Base-by-base conservation (phyloP, 2,113 vertebrate species). In the Megaceryle torquata region DNA sequence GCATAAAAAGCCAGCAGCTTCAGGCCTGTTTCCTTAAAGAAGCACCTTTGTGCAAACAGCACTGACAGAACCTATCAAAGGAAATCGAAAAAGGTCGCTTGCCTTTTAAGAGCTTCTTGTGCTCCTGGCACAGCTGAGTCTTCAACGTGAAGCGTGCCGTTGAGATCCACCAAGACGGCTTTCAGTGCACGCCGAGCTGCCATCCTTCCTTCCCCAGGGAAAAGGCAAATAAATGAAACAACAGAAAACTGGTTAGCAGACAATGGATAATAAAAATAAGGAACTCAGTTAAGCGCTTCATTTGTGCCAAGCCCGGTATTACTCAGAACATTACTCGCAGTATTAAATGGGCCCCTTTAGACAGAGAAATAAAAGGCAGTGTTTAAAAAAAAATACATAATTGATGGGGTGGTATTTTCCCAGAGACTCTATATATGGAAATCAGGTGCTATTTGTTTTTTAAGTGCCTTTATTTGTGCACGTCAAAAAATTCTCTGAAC, bases 91-190 rank as follows among this genome's bases (percentile, higher is more conserved):
- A 61, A 74, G 84, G 96, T 35, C 74, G 64, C 98, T 97, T 95
- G 99, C 99, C 98, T 99, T 96, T 98, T 98, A 74, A 99, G 98
- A 86, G 99, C 99, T 48, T 99, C 99, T 97, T 99, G 99, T 0
- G 99, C 98, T 4, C 99, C 99, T 0, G 98, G 98, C 80, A 99
- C 98, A 15, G 99, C 99, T 12, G 98, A 96, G 92, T 99, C 99
- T 92, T 99, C 99, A 57, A 99, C 35, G 84, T 99, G 99, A 86
- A 99, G 98, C 24, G 99, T 99, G 87, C 99, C 99, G 80, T 95
- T 99, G 92, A 99, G 98, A 98, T 99, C 99, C 44, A 99, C 98
- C 97, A 99, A 98, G 95, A 99, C 99, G 3, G 99, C 99, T 97
- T 99, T 99, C 68, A 99, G 95, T 3, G 93, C 96, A 3, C 97